These are phyloP conservation scores for Paramacrobiotus metropolitanus DNA, from an alignment of 1,140 invertebrate genomes.

Conservation along the genomic window DNA sequence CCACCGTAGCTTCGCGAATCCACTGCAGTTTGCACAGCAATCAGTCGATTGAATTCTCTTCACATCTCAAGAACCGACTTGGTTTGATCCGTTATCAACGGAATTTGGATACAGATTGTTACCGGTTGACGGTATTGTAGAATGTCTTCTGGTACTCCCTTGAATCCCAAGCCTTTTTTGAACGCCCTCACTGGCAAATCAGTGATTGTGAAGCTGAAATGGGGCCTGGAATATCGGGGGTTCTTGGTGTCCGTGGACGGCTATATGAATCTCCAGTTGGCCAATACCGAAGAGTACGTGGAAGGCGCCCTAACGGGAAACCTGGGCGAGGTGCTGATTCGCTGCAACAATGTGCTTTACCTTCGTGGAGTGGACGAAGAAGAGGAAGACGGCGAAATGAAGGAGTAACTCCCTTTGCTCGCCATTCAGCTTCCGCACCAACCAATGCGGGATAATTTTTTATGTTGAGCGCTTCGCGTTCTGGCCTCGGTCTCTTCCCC, in stretches of 20 bases:
- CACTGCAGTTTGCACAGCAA: too few relatives aligned
- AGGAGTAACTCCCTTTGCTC: slow-evolving; percentile 36
- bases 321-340: slow-evolving; percentile 83
- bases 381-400: slow-evolving; percentile 90
- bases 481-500: too few relatives aligned
- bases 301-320: slow-evolving; percentile 73
- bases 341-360: slow-evolving; percentile 96
- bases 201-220: slow-evolving; percentile 92
- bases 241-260: slow-evolving; percentile 88
- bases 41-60: too few relatives aligned
- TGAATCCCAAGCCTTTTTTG: slow-evolving; percentile 97
- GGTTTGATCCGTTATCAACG: too few relatives aligned
- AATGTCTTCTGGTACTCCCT: too few relatives aligned
- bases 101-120: too few relatives aligned
- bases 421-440: neutral
- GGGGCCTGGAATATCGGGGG: slow-evolving; percentile 99
- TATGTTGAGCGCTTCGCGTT: too few relatives aligned
- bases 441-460: neutral
- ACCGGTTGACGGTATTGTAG: too few relatives aligned
- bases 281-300: slow-evolving; percentile 93
- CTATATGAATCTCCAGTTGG: slow-evolving; percentile 94
- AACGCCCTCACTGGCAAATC: slow-evolving; percentile 92
- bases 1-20: too few relatives aligned
- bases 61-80: too few relatives aligned
- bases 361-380: slow-evolving; percentile 87